phyloP scores from a whole-genome alignment of 2,113 vertebrate genomes.

The Theristicus caerulescens region DNA sequence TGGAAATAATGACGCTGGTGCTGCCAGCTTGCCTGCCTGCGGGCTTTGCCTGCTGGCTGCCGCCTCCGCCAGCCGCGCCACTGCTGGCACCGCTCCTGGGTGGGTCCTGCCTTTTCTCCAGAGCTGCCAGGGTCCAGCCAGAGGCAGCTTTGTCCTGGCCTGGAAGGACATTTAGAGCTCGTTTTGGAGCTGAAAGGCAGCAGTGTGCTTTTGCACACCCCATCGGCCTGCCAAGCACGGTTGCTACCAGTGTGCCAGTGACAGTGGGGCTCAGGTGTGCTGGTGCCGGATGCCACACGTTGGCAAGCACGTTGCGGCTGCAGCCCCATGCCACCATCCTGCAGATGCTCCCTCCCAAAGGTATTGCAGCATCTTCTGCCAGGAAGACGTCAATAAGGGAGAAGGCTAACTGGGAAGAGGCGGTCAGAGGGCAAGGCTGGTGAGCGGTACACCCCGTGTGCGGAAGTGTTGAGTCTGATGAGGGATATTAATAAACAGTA shows the following conservation, averaged over 20 bases:
- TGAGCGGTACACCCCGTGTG: not conserved
- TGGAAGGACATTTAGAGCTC: conserved; percentile 45
- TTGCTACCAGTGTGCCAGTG: not conserved
- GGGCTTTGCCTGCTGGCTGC: not conserved
- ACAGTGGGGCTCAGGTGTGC: not conserved
- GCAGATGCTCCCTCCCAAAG: not conserved
- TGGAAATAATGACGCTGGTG: not conserved
- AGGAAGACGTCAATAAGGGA: not conserved
- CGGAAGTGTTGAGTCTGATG: not conserved
- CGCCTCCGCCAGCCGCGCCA: not conserved
- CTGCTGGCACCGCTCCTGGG: not conserved
- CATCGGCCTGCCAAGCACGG: not conserved
- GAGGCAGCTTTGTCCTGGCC: conserved; percentile 51
- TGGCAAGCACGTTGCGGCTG: not conserved
- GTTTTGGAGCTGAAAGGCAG: conserved; percentile 59
- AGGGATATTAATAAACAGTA: not conserved
- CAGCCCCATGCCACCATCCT: not conserved
- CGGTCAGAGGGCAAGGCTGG: not conserved
- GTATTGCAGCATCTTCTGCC: not conserved
- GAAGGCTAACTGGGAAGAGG: not conserved
- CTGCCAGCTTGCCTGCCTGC: not conserved
- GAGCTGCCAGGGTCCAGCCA: not conserved
- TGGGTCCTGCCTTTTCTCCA: not conserved
- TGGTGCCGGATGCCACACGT: not conserved
- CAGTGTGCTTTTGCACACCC: conserved; percentile 23